Base-by-base conservation (phyloP, 1,140 invertebrate genomes). In the Diorhabda elongata region DNA sequence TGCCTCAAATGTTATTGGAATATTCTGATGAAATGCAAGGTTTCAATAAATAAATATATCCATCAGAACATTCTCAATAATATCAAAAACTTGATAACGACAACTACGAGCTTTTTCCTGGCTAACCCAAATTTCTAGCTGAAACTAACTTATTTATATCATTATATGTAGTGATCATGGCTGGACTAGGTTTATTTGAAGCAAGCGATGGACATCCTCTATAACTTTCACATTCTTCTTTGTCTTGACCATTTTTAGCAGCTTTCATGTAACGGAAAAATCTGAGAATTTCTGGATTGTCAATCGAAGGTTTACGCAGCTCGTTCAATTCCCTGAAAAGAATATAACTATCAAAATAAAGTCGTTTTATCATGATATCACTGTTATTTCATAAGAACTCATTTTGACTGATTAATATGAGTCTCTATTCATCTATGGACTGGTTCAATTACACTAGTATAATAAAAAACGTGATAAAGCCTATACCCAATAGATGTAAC, bases 181-280 rank as follows among this genome's bases (percentile, higher is more conserved):
- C 92, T 69, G 91, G 90, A 76, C 87, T 90, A 60, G 88, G 84
- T 66, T 85, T 79, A 72, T 85, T 76, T 69, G 81, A 70, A 44
- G 83, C 78, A 75, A 87, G 83, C 67, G 81, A 78, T 63, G 80
- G 77, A 76, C 85, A 87, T 69, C 86, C 87, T 5, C 85, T 84
- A 62, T 87, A 84, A 3, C 84, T 82, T 8, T 75, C 68, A 76
- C 92, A 95, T 72, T 89, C 87, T 5, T 85, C 79, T 3, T 89
- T 89, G 72, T 93, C 92, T 75, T 95, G 92, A 0, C 92, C 92
- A 71, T 92, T 90, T 75, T 93, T 91, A 4, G 92, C 92, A 2
- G 92, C 91, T 72, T 92, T 89, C 92, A 95, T 94, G 80, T 94
- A 94, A 58, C 88, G 87, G 85, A 94, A 95, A 84, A 94, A 95